Conservation (phyloP, 2,113 vertebrate genomes). For the Hypocryptadius cinnamomeus region DNA sequence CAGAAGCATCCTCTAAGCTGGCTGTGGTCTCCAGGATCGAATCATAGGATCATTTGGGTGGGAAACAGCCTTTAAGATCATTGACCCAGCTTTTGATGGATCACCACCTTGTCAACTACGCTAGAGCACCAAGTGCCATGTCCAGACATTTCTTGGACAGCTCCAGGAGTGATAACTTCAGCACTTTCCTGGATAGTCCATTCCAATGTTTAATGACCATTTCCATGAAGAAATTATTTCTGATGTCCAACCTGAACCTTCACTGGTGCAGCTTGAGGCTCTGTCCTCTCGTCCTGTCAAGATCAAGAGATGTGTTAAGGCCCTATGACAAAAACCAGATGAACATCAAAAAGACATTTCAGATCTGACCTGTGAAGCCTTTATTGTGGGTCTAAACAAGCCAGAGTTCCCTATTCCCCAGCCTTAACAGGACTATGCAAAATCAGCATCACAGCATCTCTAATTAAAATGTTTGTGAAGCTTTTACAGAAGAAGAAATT, state of each 20-base stretch:
- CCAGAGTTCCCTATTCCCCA: background rate
- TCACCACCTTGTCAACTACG: background rate
- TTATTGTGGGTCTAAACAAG: background rate
- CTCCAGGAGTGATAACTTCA: background rate
- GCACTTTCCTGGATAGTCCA: background rate
- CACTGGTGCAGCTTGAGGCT: accelerated
- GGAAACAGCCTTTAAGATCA: background rate
- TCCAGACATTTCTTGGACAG: background rate
- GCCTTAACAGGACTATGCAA: background rate
- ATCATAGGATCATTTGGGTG: background rate
- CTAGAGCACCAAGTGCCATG: background rate
- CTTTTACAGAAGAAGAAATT: background rate
- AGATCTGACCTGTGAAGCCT: background rate
- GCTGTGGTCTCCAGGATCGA: background rate
- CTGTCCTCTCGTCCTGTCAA: background rate
- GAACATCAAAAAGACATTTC: background rate
- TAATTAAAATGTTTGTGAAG: background rate
- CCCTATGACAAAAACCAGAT: background rate
- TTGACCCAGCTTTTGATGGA: background rate
- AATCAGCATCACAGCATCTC: background rate
- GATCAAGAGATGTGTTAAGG: background rate
- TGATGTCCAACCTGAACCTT: background rate
- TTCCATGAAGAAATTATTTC: background rate
- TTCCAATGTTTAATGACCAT: background rate
- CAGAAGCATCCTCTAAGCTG: accelerated